phyloP scores from a whole-genome alignment of 2,797 vertebrate genomes.

The Enteromius paludinosus region DNA sequence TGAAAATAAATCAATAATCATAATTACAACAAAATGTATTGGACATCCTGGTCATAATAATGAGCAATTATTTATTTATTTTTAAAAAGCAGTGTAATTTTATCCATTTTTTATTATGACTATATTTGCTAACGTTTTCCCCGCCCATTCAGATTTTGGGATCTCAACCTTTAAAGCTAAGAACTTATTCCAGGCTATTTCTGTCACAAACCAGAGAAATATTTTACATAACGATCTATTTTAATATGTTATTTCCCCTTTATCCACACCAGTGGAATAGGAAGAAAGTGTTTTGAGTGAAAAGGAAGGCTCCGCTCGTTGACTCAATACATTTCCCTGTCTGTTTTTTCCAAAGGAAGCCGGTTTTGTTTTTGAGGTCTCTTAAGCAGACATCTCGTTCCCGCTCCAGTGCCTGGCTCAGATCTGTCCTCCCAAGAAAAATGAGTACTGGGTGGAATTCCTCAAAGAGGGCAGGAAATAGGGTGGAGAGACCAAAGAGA shows the following conservation, averaged over 20 bases:
- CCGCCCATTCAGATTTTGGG: background rate
- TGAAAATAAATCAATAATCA: background rate
- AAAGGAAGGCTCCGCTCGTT: slow-evolving; percentile 41
- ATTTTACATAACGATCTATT: slow-evolving; percentile 51
- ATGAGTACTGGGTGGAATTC: slow-evolving; percentile 60
- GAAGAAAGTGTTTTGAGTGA: slow-evolving; percentile 35
- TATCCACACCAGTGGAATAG: slow-evolving; percentile 19
- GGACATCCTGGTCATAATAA: background rate
- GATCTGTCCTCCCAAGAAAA: slow-evolving; percentile 65
- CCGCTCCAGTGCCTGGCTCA: slow-evolving; percentile 49
- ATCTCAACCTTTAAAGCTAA: background rate
- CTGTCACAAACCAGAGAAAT: slow-evolving; percentile 33
- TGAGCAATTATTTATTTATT: background rate
- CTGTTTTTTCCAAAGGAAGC: slow-evolving; percentile 54
- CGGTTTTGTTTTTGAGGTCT: slow-evolving; percentile 56
- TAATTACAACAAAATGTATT: background rate
- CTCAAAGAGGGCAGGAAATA: slow-evolving; percentile 65
- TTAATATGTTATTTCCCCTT: slow-evolving; percentile 44
- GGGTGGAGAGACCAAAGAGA: slow-evolving; percentile 47
- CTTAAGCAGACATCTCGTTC: slow-evolving; percentile 42
- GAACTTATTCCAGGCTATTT: slow-evolving; percentile 1
- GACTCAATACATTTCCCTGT: background rate
- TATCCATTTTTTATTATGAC: background rate
- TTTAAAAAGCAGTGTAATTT: background rate
- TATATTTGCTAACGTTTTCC: background rate